phyloP scores from a whole-genome alignment of 2,888 invertebrate genomes.

The Phorcus lineatus region DNA sequence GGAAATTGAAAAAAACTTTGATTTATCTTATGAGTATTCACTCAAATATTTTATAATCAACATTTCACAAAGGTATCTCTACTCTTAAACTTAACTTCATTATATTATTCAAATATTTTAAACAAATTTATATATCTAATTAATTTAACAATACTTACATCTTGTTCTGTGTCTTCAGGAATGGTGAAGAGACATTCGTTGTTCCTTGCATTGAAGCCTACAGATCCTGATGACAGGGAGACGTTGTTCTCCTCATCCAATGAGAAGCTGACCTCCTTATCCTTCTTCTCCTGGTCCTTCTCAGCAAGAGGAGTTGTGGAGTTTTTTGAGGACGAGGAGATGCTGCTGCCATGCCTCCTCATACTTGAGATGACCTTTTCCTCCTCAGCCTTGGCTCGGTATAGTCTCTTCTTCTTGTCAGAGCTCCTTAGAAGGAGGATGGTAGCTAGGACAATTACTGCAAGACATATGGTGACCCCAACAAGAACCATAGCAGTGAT shows the following conservation, averaged over 20 bases:
- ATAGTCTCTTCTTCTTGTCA: slow-evolving; percentile 42
- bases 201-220: background rate
- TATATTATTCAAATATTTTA: too few species aligned
- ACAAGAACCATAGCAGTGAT: slow-evolving; percentile 52
- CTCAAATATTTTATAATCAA: too few species aligned
- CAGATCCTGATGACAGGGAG: slow-evolving; percentile 5
- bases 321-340: background rate
- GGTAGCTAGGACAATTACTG: slow-evolving; percentile 44
- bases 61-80: too few species aligned
- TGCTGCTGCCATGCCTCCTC: slow-evolving; percentile 6
- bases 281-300: slow-evolving; percentile 42
- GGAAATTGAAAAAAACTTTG: too few species aligned
- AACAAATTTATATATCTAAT: too few species aligned
- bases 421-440: slow-evolving; percentile 47
- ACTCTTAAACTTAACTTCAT: too few species aligned
- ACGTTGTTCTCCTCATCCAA: slow-evolving; percentile 50
- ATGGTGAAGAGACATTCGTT: slow-evolving; percentile 17
- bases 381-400: slow-evolving; percentile 44
- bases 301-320: background rate
- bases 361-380: slow-evolving; percentile 37
- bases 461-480: slow-evolving; percentile 48
- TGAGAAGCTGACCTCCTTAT: slow-evolving; percentile 57
- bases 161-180: background rate
- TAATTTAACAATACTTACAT: background rate
- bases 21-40: too few species aligned